Evolutionary conservation across 2,113 vertebrate genomes (phyloP).

Genomic region (Silurus meridionalis): DNA sequence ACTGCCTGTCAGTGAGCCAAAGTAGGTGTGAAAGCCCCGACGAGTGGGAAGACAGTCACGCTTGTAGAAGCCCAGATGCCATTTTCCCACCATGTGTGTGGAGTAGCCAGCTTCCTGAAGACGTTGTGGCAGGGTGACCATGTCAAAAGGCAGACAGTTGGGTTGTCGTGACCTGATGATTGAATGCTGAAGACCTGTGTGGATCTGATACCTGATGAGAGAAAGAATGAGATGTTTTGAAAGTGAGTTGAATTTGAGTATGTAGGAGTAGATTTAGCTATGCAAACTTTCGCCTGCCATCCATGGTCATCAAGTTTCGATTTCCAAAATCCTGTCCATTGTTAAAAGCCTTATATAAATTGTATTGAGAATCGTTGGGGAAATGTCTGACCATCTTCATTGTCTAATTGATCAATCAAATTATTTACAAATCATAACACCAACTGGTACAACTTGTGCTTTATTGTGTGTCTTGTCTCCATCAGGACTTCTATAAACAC

Average conservation of each 20-base stretch:
- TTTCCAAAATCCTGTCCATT: not conserved
- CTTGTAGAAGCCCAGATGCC: constrained; percentile 97
- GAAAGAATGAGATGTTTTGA: not conserved
- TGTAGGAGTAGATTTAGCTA: not conserved
- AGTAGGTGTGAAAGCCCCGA: constrained; percentile 91
- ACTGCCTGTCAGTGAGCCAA: constrained; percentile 92
- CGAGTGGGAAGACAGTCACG: constrained; percentile 94
- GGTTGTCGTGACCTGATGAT: constrained; percentile 95
- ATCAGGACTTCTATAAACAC: not conserved
- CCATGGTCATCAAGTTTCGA: not conserved
- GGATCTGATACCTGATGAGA: constrained; percentile 90
- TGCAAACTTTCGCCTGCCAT: not conserved
- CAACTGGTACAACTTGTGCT: not conserved
- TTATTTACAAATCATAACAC: not conserved
- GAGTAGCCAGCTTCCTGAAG: constrained; percentile 91
- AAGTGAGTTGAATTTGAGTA: too few species aligned
- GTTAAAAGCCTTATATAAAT: not conserved
- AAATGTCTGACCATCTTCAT: too few species aligned
- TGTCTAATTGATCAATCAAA: not conserved
- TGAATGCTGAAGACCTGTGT: constrained; percentile 96
- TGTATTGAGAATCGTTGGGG: not conserved
- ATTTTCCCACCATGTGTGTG: constrained; percentile 98
- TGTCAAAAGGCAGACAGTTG: constrained; percentile 91
- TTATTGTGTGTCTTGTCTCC: not conserved
- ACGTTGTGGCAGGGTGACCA: constrained; percentile 90